Percentiles rank a stretch among this genome's conserved stretches.
These are phyloP conservation scores for Oncorhynchus tshawytscha DNA, from an alignment of 2,113 vertebrate species.

Conservation along the genomic window DNA sequence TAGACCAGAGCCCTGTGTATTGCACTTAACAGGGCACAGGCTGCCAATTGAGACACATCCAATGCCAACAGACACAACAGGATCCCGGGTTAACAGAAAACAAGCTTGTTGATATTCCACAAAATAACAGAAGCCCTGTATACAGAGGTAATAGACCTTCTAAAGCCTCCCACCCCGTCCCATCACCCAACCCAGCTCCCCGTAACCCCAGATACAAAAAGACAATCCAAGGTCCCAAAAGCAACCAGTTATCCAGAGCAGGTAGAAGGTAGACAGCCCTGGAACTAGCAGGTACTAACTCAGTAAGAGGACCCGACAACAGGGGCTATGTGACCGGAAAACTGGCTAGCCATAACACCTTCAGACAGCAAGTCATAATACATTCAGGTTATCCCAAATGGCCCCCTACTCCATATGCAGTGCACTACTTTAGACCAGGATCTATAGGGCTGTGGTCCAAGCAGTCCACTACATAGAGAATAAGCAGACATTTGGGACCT, in stretches of 20 bases:
- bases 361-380: too few relatives aligned
- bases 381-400: too few relatives aligned
- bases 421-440: too few relatives aligned
- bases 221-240: neutral
- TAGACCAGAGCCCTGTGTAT: too few relatives aligned
- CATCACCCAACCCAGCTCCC: neutral
- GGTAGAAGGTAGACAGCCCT: neutral
- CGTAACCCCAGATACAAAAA: neutral
- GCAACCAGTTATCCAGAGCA: neutral
- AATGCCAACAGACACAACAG: neutral
- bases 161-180: neutral
- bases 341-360: too few relatives aligned
- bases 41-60: neutral
- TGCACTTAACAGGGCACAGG: neutral
- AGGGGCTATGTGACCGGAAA: too few relatives aligned
- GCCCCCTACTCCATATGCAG: too few relatives aligned
- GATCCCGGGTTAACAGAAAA: too few relatives aligned
- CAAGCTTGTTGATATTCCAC: neutral
- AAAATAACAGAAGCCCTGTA: neutral
- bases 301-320: neutral
- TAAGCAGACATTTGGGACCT: too few relatives aligned
- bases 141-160: neutral
- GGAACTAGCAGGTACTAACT: neutral
- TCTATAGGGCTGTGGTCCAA: too few relatives aligned
- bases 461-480: too few relatives aligned